These are phyloP conservation scores for Aradus depressus DNA, from an alignment of 2,888 invertebrate genomes.

Conservation along the genomic window DNA sequence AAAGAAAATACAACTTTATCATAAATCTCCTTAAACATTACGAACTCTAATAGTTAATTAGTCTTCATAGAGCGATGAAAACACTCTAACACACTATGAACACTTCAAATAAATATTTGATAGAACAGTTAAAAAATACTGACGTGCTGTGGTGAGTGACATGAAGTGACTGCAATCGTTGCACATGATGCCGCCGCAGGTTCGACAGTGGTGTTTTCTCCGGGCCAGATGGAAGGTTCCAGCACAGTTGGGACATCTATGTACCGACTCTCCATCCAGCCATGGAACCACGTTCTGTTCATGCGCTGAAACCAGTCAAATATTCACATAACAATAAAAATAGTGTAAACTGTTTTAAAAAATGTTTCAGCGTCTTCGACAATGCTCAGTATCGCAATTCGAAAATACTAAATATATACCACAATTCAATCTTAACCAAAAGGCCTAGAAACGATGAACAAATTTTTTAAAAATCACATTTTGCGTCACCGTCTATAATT, in stretches of 20 bases:
- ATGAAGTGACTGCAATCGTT: slow-evolving; percentile 82
- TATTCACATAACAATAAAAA: no score
- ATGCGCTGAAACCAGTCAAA: slow-evolving; percentile 43
- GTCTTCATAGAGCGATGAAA: no score
- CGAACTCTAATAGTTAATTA: no score
- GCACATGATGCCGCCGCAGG: slow-evolving; percentile 90
- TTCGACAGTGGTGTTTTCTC: slow-evolving; percentile 89
- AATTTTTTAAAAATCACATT: no score
- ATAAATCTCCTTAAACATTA: no score
- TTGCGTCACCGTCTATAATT: no score
- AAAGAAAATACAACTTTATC: background rate
- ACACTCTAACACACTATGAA: no score
- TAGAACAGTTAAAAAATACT: slow-evolving; percentile 34
- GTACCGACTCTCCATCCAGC: slow-evolving; percentile 83
- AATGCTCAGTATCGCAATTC: background rate
- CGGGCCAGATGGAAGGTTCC: slow-evolving; percentile 75
- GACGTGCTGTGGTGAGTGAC: slow-evolving; percentile 64
- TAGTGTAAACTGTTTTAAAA: background rate
- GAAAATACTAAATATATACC: no score
- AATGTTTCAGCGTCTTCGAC: background rate
- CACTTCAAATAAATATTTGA: no score
- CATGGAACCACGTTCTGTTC: slow-evolving; percentile 70
- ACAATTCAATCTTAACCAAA: no score
- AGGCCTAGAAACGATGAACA: no score
- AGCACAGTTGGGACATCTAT: slow-evolving; percentile 83